Evolutionary conservation across 2,113 vertebrate species (phyloP).

Genomic region (Mirounga angustirostris): DNA sequence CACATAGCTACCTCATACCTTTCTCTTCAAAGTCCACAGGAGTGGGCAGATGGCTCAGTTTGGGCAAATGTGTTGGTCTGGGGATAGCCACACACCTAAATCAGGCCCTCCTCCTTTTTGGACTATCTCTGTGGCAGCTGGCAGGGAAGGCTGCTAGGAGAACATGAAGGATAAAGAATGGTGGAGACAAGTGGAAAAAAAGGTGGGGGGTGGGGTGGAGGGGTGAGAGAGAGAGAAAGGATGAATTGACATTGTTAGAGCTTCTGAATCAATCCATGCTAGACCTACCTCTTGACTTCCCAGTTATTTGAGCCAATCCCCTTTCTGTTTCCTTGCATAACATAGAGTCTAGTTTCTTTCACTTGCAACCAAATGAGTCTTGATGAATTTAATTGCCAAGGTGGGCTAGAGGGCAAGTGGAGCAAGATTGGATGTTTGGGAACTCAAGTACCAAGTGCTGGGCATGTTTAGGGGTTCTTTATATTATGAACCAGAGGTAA

Average conservation of each 20-base stretch:
- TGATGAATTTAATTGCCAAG: not conserved
- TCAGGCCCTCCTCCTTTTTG: not conserved
- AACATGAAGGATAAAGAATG: not conserved
- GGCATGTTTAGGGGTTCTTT: not conserved
- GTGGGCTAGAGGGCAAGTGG: not conserved
- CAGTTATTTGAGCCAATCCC: not conserved
- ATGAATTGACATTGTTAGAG: not conserved
- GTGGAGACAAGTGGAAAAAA: not conserved
- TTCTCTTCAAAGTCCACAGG: not conserved
- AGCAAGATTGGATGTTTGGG: not conserved
- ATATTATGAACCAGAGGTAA: not conserved
- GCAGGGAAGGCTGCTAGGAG: not conserved
- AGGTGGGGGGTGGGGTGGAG: no score
- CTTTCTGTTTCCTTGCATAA: not conserved
- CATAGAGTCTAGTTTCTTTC: conserved; percentile 8
- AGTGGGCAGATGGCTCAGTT: not conserved
- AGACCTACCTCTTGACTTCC: not conserved
- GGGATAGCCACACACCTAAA: not conserved
- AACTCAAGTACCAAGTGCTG: not conserved
- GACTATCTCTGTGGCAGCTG: not conserved
- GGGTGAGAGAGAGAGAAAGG: not conserved
- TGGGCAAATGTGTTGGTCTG: not conserved
- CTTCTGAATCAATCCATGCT: not conserved
- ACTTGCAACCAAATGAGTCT: not conserved
- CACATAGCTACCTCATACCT: not conserved